A percentile compares a stretch with the other conserved stretches of the same genome.
Conservation (phyloP, 2,113 vertebrate species). For the Corythoichthys haematopterus region DNA sequence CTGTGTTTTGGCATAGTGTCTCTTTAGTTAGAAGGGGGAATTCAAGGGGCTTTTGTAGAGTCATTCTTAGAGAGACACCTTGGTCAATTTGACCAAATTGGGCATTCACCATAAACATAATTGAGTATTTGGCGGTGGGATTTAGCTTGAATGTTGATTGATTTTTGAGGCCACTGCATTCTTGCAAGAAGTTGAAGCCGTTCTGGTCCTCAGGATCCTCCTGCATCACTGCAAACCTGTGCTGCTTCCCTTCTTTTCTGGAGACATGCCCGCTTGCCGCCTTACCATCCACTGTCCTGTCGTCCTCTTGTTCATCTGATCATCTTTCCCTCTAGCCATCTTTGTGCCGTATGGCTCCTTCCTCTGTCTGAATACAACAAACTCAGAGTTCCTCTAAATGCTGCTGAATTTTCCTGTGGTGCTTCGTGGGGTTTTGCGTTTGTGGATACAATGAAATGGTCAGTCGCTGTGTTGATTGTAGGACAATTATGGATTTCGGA, state of each 20-base stretch:
- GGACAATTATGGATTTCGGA: constrained; percentile 67
- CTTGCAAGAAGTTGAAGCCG: constrained; percentile 29
- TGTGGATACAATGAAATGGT: constrained; percentile 44
- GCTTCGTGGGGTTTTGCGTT: constrained; percentile 43
- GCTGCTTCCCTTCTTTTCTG: constrained; percentile 47
- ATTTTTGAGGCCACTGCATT: constrained; percentile 41
- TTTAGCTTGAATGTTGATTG: constrained; percentile 21
- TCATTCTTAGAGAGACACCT: constrained; percentile 30
- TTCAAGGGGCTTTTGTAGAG: constrained; percentile 24
- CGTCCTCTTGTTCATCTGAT: constrained; percentile 51
- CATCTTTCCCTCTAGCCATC: constrained; percentile 43
- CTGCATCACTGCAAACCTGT: constrained; percentile 37
- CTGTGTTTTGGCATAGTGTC: constrained; percentile 62
- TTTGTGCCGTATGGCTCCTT: constrained; percentile 46
- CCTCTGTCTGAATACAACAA: constrained; percentile 51
- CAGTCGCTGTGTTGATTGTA: constrained; percentile 47
- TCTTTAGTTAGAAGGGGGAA: constrained; percentile 50
- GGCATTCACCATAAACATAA: constrained; percentile 36
- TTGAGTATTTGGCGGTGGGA: constrained; percentile 15
- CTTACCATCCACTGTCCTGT: constrained; percentile 25
- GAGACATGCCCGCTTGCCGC: constrained; percentile 52
- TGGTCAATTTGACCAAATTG: constrained; percentile 40
- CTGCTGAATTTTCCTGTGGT: constrained; percentile 48
- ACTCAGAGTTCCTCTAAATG: constrained; percentile 63
- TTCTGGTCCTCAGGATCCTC: constrained; percentile 35